phyloP scores from a whole-genome alignment of 2,888 invertebrate genomes.

The Heteromurus nitidus region DNA sequence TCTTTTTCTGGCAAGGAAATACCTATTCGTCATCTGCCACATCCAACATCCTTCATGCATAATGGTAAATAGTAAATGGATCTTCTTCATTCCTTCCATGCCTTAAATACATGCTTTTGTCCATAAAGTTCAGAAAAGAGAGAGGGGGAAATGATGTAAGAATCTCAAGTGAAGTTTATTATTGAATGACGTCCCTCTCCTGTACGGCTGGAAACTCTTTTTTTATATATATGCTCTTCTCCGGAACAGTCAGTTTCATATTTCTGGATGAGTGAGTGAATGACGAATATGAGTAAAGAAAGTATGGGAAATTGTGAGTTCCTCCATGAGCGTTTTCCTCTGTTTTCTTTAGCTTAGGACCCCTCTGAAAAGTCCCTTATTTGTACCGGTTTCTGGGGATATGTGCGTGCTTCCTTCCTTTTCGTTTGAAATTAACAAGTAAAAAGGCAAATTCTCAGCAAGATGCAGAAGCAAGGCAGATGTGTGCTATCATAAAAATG shows the following conservation, averaged over 20 bases:
- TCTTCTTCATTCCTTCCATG: too few relatives aligned
- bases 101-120: too few relatives aligned
- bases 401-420: background rate
- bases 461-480: background rate
- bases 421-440: background rate
- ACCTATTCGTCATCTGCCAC: conserved; percentile 45
- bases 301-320: background rate
- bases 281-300: conserved; percentile 17
- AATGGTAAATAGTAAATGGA: too few relatives aligned
- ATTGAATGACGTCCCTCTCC: background rate
- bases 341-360: background rate
- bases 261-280: conserved; percentile 27
- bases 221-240: conserved; percentile 19
- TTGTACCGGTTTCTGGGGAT: conserved; percentile 4
- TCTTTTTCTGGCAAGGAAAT: conserved; percentile 29
- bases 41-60: too few relatives aligned
- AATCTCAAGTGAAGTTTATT: background rate
- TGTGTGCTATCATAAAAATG: background rate
- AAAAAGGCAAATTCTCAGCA: background rate
- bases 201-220: conserved; percentile 30
- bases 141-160: conserved; percentile 2
- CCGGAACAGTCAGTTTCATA: conserved; percentile 36
- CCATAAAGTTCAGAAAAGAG: conserved; percentile 14
- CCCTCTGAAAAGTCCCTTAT: background rate
- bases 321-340: background rate